These are phyloP conservation scores for Hoplostethus atlanticus DNA, from an alignment of 2,797 vertebrate genomes.

Conservation along the genomic window DNA sequence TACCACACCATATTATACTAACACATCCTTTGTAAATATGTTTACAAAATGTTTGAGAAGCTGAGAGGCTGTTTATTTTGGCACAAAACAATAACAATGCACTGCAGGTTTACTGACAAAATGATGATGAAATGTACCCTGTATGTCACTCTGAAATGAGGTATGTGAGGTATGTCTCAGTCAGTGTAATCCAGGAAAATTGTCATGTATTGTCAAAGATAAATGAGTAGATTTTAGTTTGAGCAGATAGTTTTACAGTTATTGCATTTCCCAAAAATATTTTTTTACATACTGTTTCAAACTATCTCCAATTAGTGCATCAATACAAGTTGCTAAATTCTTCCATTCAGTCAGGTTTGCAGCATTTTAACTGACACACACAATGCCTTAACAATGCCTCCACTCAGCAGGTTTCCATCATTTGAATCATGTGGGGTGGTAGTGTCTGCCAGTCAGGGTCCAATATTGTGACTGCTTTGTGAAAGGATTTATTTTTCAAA, in stretches of 20 bases:
- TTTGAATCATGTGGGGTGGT: too few species aligned
- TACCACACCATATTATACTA: slow-evolving; percentile 30
- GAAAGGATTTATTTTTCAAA: too few species aligned
- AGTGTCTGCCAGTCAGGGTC: too few species aligned
- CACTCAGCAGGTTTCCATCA: too few species aligned
- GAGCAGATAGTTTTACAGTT: neutral
- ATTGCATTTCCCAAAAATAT: neutral
- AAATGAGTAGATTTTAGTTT: neutral
- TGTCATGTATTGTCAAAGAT: neutral
- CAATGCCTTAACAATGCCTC: too few species aligned
- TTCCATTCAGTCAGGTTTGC: too few species aligned
- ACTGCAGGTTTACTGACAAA: too few species aligned
- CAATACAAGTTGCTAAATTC: neutral
- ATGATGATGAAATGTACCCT: too few species aligned
- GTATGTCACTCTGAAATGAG: neutral
- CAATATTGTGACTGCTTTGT: too few species aligned
- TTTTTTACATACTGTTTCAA: neutral
- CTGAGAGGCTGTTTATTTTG: neutral
- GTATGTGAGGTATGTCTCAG: neutral
- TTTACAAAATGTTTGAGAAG: slow-evolving; percentile 11
- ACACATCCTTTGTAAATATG: slow-evolving; percentile 40
- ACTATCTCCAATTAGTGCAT: neutral
- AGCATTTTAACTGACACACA: too few species aligned
- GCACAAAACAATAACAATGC: neutral
- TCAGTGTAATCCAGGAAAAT: neutral